Conservation (phyloP, 2,113 vertebrate genomes). For the Ailuropoda melanoleuca region DNA sequence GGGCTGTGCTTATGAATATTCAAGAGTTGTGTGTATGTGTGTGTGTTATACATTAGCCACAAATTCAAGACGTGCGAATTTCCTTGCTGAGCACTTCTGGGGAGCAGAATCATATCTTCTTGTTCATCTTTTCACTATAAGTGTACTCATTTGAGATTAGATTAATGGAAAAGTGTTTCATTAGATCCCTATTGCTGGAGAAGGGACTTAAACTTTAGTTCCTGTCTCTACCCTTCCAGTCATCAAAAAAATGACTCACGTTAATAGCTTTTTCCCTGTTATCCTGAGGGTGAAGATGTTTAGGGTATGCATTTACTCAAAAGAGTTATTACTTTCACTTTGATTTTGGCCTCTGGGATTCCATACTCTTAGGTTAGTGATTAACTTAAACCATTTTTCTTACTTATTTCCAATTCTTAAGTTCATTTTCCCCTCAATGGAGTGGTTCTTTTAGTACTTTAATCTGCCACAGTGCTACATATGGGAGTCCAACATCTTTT, state of each 20-base stretch:
- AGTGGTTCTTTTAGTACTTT: not conserved
- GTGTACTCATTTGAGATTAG: not conserved
- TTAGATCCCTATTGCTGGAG: not conserved
- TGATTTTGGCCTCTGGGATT: not conserved
- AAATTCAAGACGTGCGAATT: not conserved
- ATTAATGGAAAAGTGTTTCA: not conserved
- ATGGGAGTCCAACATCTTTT: not conserved
- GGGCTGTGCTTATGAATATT: not conserved
- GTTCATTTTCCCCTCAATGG: not conserved
- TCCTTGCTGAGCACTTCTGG: not conserved
- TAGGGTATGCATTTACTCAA: not conserved
- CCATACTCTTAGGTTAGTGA: not conserved
- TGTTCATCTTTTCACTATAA: not conserved
- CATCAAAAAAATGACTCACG: not conserved
- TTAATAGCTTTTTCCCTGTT: not conserved
- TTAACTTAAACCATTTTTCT: not conserved
- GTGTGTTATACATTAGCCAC: not conserved
- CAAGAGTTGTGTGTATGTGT: not conserved
- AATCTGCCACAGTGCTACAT: not conserved
- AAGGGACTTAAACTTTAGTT: not conserved
- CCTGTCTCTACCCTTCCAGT: accelerated
- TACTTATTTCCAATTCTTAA: not conserved
- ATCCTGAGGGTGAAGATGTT: not conserved
- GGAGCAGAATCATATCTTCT: not conserved
- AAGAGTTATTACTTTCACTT: not conserved